Base-by-base conservation (phyloP, 2,113 vertebrate genomes). In the Esox niger region DNA sequence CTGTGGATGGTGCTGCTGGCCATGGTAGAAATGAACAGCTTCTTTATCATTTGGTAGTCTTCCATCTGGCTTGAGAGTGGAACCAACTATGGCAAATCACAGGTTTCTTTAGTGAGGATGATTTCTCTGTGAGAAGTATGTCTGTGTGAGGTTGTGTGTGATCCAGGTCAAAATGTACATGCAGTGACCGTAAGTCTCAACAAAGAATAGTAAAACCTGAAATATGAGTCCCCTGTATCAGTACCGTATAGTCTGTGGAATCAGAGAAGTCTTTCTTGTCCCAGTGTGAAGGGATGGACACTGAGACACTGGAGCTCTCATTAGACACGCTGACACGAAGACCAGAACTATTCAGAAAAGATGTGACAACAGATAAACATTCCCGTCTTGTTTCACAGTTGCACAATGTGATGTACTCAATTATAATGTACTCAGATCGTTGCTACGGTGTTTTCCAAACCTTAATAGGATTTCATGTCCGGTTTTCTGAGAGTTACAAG, bases 221-320 rank as follows among this genome's bases (percentile, higher is more conserved):
- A n/a, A n/a, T n/a, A n/a, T n/a, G n/a, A n/a, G n/a, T n/a, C n/a
- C n/a, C n/a, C n/a, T 10, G n/a, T 43, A 62, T 23, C 23, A 58
- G 27, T 17, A 30, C 17, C 11, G 11, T 43, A 43, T 43, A 26
- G 81, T 92, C 95, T 79, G 92, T 90, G 2, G 83, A 75, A 33
- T 93, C 92, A 0, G 91, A 92, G 17, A 93, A 46, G 7, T 91
- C 88, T 6, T 64, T 84, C 68, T 87, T 90, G 82, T 96, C 94
- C 96, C 95, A 98, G 66, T 95, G 63, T n/a, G 86, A 2, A 68
- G 95, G 95, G 74, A 95, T 77, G 68, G 33, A 56, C 59, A 84
- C 73, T 29, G 58, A 38, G 85, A 71, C 61, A 85, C 77, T 33
- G 11, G 73, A 59, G 55, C 74, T 64, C 1, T 77, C 69, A 65